Evolutionary conservation across 2,113 vertebrate species (phyloP).

Genomic region (Anoura caudifer): DNA sequence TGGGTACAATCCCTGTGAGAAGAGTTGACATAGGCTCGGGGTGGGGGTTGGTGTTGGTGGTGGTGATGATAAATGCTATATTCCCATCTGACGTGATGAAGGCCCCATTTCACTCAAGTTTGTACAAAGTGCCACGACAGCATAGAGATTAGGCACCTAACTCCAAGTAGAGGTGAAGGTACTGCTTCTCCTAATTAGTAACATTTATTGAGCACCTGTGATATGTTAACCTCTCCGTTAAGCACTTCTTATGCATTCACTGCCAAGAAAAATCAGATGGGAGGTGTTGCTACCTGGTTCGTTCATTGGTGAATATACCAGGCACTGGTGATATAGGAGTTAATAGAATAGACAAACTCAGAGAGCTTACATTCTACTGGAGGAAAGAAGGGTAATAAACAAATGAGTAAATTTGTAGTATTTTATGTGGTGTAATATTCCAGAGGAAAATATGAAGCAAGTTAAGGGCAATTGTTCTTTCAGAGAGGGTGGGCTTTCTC

Average conservation of each 20-base stretch:
- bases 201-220: not conserved
- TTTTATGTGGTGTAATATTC: not conserved
- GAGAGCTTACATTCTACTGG: not conserved
- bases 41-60: fast-evolving
- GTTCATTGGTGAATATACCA: not conserved
- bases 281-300: not conserved
- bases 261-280: not conserved
- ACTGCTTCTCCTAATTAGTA: not conserved
- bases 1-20: not conserved
- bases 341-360: not conserved
- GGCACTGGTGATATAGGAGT: not conserved
- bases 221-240: not conserved
- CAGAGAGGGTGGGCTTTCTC: not conserved
- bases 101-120: fast-evolving
- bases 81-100: not conserved
- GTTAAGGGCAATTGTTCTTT: not conserved
- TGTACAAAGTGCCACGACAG: fast-evolving
- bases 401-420: not conserved
- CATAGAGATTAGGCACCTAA: not conserved
- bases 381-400: not conserved
- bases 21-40: not conserved
- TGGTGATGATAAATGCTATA: too few species aligned
- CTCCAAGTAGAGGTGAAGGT: not conserved
- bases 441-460: not conserved
- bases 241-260: not conserved